Conservation (phyloP, 2,113 vertebrate genomes). For the Sciurus niger region DNA sequence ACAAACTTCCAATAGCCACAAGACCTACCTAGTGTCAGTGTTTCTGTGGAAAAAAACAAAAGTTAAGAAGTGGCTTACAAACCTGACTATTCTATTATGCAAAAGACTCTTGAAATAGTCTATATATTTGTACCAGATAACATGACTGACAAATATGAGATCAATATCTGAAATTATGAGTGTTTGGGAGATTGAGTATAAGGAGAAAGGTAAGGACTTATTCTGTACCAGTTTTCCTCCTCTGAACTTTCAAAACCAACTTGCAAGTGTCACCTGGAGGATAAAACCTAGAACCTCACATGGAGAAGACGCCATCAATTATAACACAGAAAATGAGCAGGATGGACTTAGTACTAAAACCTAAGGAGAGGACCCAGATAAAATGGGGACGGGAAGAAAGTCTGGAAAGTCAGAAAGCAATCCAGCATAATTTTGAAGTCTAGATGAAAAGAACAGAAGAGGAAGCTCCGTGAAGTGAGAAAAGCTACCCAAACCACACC, state of each 20-base stretch:
- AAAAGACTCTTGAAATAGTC: neutral
- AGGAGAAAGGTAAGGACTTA: neutral
- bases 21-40: neutral
- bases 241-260: neutral
- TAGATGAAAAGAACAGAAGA: neutral
- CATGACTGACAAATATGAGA: neutral
- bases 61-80: neutral
- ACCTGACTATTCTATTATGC: neutral
- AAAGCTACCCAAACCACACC: neutral
- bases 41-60: neutral
- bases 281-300: neutral
- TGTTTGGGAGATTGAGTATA: neutral
- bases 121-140: neutral
- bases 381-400: neutral
- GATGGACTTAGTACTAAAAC: neutral
- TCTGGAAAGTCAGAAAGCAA: neutral
- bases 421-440: neutral
- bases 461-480: neutral
- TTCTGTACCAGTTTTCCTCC: fast-evolving
- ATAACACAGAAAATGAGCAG: neutral
- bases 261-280: neutral
- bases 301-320: neutral
- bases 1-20: neutral
- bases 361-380: neutral
- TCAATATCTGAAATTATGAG: neutral